These are phyloP conservation scores for Dryoscopus gambensis DNA, from an alignment of 2,113 vertebrate genomes.

Conservation along the genomic window DNA sequence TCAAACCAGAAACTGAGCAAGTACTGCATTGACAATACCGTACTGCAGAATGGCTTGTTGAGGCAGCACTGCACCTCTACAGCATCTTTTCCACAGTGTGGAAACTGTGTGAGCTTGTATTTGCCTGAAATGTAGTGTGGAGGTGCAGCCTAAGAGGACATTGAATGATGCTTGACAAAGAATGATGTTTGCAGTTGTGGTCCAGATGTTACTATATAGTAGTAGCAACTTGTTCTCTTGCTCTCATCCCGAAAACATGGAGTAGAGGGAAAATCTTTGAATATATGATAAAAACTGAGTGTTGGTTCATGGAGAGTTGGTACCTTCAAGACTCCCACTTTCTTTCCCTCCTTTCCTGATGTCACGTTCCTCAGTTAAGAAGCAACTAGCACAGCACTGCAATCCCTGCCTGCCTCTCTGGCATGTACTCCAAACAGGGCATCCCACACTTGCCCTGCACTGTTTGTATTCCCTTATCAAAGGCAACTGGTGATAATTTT, in stretches of 20 bases:
- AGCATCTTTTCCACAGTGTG: not conserved
- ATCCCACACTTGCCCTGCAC: not conserved
- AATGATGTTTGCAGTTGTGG: not conserved
- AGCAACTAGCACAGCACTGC: not conserved
- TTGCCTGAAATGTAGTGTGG: not conserved
- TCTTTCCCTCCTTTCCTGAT: not conserved
- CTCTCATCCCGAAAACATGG: not conserved
- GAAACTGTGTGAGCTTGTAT: not conserved
- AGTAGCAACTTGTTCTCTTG: not conserved
- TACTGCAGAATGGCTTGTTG: not conserved
- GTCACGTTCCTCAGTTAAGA: not conserved
- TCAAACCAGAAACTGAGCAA: not conserved
- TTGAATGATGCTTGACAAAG: not conserved
- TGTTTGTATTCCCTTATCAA: slow-evolving; percentile 61
- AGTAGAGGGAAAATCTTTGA: not conserved
- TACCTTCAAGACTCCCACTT: not conserved
- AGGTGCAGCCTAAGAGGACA: not conserved
- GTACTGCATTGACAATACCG: not conserved
- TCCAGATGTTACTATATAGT: not conserved
- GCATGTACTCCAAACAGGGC: not conserved
- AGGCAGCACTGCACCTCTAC: not conserved
- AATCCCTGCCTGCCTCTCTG: not conserved
- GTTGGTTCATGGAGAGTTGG: not conserved
- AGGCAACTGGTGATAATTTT: slow-evolving; percentile 35
- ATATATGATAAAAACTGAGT: rapidly evolving